These are phyloP conservation scores for Crotalus viridis DNA, from an alignment of 2,113 vertebrate species.

Conservation along the genomic window DNA sequence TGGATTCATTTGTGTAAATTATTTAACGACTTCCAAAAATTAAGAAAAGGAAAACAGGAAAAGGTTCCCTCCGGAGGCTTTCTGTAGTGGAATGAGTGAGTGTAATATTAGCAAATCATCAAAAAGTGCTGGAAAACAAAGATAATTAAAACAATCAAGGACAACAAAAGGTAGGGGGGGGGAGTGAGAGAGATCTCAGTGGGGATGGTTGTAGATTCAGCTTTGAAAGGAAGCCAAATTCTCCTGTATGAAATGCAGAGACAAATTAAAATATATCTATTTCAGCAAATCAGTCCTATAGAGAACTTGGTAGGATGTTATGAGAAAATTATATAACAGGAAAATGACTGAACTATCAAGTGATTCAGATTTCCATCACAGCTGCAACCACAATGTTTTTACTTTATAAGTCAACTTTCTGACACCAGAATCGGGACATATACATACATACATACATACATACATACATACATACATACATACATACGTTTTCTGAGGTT, in stretches of 20 bases:
- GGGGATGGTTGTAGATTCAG: neutral
- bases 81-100: neutral
- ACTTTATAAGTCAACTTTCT: neutral
- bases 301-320: neutral
- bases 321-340: neutral
- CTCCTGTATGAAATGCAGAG: neutral
- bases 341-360: neutral
- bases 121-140: neutral
- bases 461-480: too few species aligned
- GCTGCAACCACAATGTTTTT: neutral
- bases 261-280: neutral
- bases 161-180: neutral
- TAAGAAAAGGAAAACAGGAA: neutral
- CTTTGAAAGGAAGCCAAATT: neutral
- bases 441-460: too few species aligned
- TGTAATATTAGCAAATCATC: conserved; percentile 1
- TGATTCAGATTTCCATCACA: neutral
- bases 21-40: neutral
- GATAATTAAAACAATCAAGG: conserved; percentile 2
- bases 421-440: neutral
- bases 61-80: neutral
- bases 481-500: too few species aligned
- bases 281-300: neutral
- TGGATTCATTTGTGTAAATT: neutral
- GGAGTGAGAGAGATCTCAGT: neutral